These are phyloP conservation scores for Ranitomeya variabilis DNA, from an alignment of 2,113 vertebrate species.

Conservation along the genomic window DNA sequence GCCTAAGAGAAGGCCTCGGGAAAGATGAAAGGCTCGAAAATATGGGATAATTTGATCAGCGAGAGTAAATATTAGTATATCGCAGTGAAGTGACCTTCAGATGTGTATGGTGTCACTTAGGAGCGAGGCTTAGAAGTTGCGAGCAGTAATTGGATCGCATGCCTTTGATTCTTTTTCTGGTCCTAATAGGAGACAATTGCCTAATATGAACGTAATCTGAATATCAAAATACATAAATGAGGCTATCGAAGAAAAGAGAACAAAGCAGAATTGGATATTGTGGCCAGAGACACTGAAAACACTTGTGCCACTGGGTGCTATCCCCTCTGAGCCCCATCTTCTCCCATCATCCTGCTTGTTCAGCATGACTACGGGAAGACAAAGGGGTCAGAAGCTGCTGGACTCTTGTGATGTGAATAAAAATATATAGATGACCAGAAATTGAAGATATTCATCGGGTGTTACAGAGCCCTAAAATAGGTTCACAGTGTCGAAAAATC, in stretches of 20 bases:
- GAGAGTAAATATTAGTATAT: not conserved
- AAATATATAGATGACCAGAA: not conserved
- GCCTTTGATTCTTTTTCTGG: not conserved
- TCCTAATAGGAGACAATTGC: not conserved
- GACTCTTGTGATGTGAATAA: not conserved
- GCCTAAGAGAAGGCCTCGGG: not conserved
- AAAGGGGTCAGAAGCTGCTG: no score
- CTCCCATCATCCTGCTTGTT: no score
- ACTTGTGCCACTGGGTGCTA: not conserved
- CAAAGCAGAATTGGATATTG: not conserved
- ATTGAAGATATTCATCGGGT: not conserved
- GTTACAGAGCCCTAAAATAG: no score
- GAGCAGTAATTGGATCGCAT: not conserved
- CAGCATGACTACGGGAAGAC: no score
- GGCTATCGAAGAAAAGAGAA: not conserved
- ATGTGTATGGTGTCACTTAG: not conserved
- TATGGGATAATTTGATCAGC: not conserved
- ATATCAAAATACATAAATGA: not conserved
- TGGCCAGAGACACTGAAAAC: not conserved
- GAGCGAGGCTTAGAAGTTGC: not conserved
- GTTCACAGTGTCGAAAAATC: no score
- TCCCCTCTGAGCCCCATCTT: no score
- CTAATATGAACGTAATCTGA: not conserved
- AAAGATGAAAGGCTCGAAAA: not conserved
- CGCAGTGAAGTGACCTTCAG: conserved; percentile 9